These are phyloP conservation scores for Regulus satrapa DNA, from an alignment of 2,113 vertebrate species.

Conservation along the genomic window DNA sequence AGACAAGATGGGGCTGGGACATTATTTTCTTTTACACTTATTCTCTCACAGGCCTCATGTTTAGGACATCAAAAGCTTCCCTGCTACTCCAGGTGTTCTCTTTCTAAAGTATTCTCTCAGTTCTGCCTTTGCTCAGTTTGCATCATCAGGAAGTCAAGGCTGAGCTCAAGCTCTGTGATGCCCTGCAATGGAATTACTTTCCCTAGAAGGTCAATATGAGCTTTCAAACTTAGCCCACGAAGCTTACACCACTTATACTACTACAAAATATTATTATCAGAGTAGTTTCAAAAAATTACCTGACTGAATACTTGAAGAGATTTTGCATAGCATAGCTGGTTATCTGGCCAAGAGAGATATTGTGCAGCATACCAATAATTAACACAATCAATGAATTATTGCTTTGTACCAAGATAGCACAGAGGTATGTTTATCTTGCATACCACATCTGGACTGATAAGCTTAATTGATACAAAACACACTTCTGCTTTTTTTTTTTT, in stretches of 20 bases:
- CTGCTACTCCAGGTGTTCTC: background rate
- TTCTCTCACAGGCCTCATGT: background rate
- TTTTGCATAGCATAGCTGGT: background rate
- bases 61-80: background rate
- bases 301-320: background rate
- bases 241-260: background rate
- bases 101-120: background rate
- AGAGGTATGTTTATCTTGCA: conserved; percentile 23
- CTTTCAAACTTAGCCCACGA: background rate
- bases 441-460: conserved; percentile 48
- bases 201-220: background rate
- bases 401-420: background rate
- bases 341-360: background rate
- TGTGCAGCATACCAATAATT: conserved; percentile 8
- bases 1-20: background rate
- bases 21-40: background rate
- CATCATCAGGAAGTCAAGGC: background rate
- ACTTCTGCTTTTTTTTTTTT: background rate
- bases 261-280: background rate
- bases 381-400: conserved; percentile 19
- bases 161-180: background rate
- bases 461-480: background rate
- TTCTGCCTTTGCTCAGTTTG: background rate
- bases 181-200: background rate
- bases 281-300: background rate